Evolutionary conservation across 2,113 vertebrate genomes (phyloP).

Genomic region (Labeo rohita): DNA sequence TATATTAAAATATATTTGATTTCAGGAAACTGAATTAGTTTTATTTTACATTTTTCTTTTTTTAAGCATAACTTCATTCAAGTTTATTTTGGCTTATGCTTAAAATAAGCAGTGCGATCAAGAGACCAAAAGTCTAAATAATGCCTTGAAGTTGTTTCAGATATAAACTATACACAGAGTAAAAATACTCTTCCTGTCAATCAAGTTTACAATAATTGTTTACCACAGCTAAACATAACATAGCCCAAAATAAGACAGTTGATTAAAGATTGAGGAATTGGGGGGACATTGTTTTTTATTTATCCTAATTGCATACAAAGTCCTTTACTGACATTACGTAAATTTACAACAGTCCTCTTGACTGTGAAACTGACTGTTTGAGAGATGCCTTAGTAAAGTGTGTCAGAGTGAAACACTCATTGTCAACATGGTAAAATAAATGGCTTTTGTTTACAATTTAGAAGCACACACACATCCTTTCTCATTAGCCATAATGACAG

Average conservation of each 20-base stretch:
- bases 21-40: not conserved
- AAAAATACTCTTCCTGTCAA: constrained; percentile 4
- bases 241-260: not conserved
- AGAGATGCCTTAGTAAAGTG: not conserved
- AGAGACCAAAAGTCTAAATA: too few relatives aligned
- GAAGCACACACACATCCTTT: constrained; percentile 35
- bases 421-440: constrained; percentile 59
- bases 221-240: not conserved
- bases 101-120: too few relatives aligned
- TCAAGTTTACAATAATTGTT: not conserved
- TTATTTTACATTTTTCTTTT: not conserved
- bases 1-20: not conserved
- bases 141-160: not conserved
- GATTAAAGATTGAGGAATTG: not conserved
- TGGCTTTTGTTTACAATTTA: constrained; percentile 60
- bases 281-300: not conserved
- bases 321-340: not conserved
- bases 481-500: constrained; percentile 10
- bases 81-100: too few relatives aligned
- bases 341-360: not conserved
- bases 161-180: not conserved
- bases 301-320: not conserved
- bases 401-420: constrained; percentile 35
- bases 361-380: not conserved
- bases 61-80: not conserved